These are phyloP conservation scores for Xiphophorus birchmanni DNA, from an alignment of 2,797 vertebrate species.

Conservation along the genomic window DNA sequence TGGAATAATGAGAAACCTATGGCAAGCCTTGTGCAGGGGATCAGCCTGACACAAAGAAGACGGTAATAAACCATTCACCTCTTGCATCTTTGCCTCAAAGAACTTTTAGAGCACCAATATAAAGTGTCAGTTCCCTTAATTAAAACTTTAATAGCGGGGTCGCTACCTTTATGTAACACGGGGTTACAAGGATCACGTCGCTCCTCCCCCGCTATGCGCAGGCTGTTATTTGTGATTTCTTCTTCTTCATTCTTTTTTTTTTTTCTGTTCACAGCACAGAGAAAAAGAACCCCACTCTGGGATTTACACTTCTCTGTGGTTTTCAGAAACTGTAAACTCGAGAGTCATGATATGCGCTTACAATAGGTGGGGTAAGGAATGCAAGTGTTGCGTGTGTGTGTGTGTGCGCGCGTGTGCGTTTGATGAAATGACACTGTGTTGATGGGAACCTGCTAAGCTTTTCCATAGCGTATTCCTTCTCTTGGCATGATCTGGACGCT, in stretches of 20 bases:
- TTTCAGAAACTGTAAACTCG: slow-evolving; percentile 68
- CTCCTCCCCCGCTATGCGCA: slow-evolving; percentile 58
- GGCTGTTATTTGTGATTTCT: slow-evolving; percentile 67
- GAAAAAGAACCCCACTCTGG: slow-evolving; percentile 44
- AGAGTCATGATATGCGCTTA: slow-evolving; percentile 53
- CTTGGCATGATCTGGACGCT: slow-evolving; percentile 56
- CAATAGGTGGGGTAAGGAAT: slow-evolving; percentile 27
- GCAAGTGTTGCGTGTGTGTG: slow-evolving; percentile 19
- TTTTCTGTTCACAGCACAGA: slow-evolving; percentile 44
- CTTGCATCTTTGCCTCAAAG: slow-evolving; percentile 75
- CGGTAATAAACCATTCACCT: slow-evolving; percentile 80
- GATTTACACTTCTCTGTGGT: slow-evolving; percentile 59
- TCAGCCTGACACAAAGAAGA: slow-evolving; percentile 75
- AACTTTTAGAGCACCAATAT: slow-evolving; percentile 73
- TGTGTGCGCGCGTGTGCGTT: neutral
- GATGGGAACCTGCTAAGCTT: slow-evolving; percentile 52
- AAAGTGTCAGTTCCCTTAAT: slow-evolving; percentile 85
- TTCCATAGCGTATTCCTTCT: slow-evolving; percentile 39
- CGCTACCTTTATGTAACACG: slow-evolving; percentile 74
- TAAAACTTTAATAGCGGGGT: slow-evolving; percentile 85
- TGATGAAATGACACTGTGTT: slow-evolving; percentile 38
- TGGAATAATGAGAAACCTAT: slow-evolving; percentile 83
- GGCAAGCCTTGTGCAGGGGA: slow-evolving; percentile 74
- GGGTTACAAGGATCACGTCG: slow-evolving; percentile 69
- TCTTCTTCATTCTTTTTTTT: slow-evolving; percentile 5